Base-by-base conservation (phyloP, 2,797 vertebrate species). In the Argya squamiceps region DNA sequence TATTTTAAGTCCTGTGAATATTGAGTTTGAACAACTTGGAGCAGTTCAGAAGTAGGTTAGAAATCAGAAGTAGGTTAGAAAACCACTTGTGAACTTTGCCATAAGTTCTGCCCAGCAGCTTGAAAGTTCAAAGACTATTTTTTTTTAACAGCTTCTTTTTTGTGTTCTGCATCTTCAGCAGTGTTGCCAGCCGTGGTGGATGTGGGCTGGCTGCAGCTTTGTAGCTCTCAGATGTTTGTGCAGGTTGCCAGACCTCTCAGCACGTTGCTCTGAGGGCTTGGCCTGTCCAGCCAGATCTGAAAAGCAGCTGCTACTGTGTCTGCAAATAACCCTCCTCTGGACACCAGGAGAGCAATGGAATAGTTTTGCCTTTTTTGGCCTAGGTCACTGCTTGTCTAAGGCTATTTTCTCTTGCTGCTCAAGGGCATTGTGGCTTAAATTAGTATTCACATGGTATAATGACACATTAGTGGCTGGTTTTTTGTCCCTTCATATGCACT, bases 321-420 rank as follows among this genome's bases (percentile, higher is more conserved):
- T 97, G 96, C 97, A 96, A 97, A 97, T 97, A 97, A 98, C 98
- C 94, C 96, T 97, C 96, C 98, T 98, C 95, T 80, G 83, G 53
- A 89, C 97, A 96, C 97, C 88, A 84, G 71, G 97, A 84, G 89
- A 98, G 95, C 85, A 52, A 91, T 97, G 90, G 98, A 98, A 98
- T 98, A 97, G 96, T 98, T 98, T 98, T 97, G 96, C 98, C 98
- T 98, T 99, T 97, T 98, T 98, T 98, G 98, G 98, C 92, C 77
- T 65, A 92, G 94, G 87, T 96, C 96, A 88, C 97, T 94, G 16
- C 98, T 98, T 94, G 96, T 95, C 93, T 97, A 80, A 69, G 95
- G 95, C 97, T 98, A 92, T 98, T 98, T 98, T 96, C 95, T 89
- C 89, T 97, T 93, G 59, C 65, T 95, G 81, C 96, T 97, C 89